Evolutionary conservation across 2,888 invertebrate genomes (phyloP).

Genomic region (Tenodera sinensis): DNA sequence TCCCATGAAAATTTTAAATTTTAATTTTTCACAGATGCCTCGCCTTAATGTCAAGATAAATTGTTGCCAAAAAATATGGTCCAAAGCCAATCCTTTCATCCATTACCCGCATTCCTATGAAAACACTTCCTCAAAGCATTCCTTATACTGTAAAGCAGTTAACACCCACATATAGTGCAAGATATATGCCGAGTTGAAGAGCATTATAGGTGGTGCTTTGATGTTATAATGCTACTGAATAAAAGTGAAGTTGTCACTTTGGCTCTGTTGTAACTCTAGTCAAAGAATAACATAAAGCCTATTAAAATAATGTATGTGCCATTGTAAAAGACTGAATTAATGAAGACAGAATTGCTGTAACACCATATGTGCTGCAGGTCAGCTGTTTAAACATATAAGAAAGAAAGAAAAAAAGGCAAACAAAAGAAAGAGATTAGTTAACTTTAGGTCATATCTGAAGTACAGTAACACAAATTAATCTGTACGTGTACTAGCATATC

Average conservation of each 20-base stretch:
- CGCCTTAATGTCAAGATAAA: too few relatives aligned
- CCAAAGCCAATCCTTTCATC: not conserved
- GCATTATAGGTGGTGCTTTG: not conserved
- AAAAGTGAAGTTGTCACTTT: not conserved
- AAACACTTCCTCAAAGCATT: not conserved
- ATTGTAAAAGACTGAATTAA: constrained; percentile 23
- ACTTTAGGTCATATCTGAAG: not conserved
- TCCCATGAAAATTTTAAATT: too few relatives aligned
- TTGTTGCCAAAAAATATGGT: constrained; percentile 6
- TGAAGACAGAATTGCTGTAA: constrained; percentile 11
- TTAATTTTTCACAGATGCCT: too few relatives aligned
- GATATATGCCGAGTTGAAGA: not conserved
- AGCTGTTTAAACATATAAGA: not conserved
- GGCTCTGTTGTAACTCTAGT: not conserved
- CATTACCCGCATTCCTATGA: not conserved
- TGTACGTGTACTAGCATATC: constrained; percentile 1
- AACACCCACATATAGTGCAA: not conserved
- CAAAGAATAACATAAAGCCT: not conserved
- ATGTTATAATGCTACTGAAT: not conserved
- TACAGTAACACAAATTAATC: not conserved
- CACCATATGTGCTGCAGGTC: not conserved
- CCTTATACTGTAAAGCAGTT: constrained; percentile 3
- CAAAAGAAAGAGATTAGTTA: not conserved
- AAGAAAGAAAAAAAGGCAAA: not conserved
- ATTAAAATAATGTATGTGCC: constrained; percentile 15